Base-by-base conservation (phyloP, 2,113 vertebrate species). In the Passer domesticus region DNA sequence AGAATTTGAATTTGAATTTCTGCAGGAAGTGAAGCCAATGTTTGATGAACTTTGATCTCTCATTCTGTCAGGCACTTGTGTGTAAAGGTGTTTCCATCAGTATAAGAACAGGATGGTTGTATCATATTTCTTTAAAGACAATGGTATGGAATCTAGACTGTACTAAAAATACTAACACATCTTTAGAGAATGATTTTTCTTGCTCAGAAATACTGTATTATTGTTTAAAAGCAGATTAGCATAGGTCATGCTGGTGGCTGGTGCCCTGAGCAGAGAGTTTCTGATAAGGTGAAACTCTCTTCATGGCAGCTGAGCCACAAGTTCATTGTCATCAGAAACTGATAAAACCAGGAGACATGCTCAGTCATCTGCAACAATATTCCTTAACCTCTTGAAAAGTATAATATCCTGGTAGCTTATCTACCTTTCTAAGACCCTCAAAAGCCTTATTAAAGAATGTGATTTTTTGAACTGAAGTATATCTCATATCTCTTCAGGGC, bases 1-100 rank as follows among this genome's bases (percentile, higher is more conserved):
- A 89, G 80, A 83, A 22, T 82, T 87, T 93, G 88, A 52, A 83
- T 94, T 95, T 95, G 53, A 94, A 77, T 96, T 83, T 78, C 35
- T 87, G 31, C 83, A 89, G 89, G 94, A 95, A 92, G 56, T 52
- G 17, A 94, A 94, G 75, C 46, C 70, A 83, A 2, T 63, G 66
- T 75, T 63, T 91, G 60, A 72, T 87, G 82, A 91, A 79, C 46
- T 39, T 75, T 76, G 31, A 44, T 91, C 91, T 95, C 53, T 85
- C 49, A n/a, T 92, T 90, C 59, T 66, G 44, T 85, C 44, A 77
- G 25, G 17, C 23, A 6, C 76, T 92, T 83, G 19, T 76, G 11
- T 82, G 62, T 89, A 67, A 63, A 52, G 70, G 55, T 59, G 41
- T 66, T 95, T 70, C 58, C 35, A 31, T 82, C 41, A 60, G 20